A percentile compares a stretch with the other conserved stretches of the same genome.
Evolutionary conservation across 2,113 vertebrate genomes (phyloP).

Genomic region (Ramphastos sulfuratus): DNA sequence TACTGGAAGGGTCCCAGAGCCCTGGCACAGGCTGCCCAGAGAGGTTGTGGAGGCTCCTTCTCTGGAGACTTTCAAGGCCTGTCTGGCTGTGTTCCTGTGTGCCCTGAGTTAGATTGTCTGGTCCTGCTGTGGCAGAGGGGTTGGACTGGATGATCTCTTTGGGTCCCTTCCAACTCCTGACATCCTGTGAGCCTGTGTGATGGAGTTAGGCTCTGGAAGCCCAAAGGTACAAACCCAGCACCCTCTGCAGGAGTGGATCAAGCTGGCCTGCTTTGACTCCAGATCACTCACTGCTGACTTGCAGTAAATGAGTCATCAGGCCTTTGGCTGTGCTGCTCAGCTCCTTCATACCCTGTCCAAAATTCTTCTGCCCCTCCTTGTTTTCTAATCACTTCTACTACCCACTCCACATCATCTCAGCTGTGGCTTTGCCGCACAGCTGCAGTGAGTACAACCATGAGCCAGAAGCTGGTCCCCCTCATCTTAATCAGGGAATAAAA

Average conservation of each 20-base stretch:
- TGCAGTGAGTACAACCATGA: background rate
- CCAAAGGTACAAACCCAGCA: no score
- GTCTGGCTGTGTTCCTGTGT: no score
- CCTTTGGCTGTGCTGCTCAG: background rate
- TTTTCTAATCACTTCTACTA: background rate
- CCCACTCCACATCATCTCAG: background rate
- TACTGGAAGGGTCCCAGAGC: no score
- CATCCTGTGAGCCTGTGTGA: no score
- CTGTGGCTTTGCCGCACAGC: slow-evolving; percentile 20
- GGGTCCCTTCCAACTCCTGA: no score
- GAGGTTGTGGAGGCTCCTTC: no score
- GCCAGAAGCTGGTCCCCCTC: background rate
- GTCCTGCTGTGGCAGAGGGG: no score
- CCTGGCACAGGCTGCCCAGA: no score
- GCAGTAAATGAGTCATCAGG: background rate
- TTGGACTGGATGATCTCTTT: no score
- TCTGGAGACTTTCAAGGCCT: no score
- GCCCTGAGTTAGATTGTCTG: no score
- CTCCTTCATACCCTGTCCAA: background rate
- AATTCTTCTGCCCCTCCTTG: slow-evolving; percentile 25
- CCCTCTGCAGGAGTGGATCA: background rate
- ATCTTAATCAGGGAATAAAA: background rate
- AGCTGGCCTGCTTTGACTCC: background rate
- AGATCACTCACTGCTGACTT: background rate
- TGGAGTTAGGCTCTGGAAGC: background rate